Conservation (phyloP, 2,888 invertebrate genomes). For the Tinea pellionella region DNA sequence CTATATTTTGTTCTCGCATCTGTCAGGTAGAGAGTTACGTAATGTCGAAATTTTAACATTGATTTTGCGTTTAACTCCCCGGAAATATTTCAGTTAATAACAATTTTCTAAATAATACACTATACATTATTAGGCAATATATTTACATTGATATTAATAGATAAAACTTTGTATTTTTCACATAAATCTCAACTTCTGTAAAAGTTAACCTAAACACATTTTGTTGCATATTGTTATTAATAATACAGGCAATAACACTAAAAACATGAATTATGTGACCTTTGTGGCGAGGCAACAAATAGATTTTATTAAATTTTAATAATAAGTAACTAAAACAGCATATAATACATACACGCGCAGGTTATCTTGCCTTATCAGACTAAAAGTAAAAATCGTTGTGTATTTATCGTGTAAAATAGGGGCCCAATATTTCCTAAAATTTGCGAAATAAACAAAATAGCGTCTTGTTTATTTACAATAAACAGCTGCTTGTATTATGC, state of each 20-base stretch:
- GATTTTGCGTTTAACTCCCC: background rate
- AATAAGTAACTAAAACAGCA: background rate
- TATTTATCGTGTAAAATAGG: too few species aligned
- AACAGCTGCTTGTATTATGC: too few species aligned
- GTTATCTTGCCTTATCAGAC: background rate
- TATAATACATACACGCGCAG: background rate
- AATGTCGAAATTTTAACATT: slow-evolving; percentile 46
- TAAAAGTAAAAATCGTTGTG: too few species aligned
- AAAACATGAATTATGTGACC: background rate
- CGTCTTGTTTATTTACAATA: background rate
- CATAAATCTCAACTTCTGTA: background rate
- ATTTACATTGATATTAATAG: too few species aligned
- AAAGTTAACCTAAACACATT: background rate
- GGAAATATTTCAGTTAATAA: background rate
- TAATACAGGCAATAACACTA: background rate
- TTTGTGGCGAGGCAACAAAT: background rate
- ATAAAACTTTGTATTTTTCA: background rate
- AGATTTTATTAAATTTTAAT: background rate
- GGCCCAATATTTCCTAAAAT: too few species aligned
- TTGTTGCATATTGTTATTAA: background rate
- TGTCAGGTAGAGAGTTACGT: slow-evolving; percentile 61
- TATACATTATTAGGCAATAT: too few species aligned
- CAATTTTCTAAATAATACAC: background rate
- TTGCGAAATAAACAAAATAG: too few species aligned
- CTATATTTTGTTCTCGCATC: slow-evolving; percentile 26